Percentiles rank a stretch among this genome's conserved stretches.
These are phyloP conservation scores for Macrotus californicus DNA, from an alignment of 2,113 vertebrate genomes.

Conservation along the genomic window DNA sequence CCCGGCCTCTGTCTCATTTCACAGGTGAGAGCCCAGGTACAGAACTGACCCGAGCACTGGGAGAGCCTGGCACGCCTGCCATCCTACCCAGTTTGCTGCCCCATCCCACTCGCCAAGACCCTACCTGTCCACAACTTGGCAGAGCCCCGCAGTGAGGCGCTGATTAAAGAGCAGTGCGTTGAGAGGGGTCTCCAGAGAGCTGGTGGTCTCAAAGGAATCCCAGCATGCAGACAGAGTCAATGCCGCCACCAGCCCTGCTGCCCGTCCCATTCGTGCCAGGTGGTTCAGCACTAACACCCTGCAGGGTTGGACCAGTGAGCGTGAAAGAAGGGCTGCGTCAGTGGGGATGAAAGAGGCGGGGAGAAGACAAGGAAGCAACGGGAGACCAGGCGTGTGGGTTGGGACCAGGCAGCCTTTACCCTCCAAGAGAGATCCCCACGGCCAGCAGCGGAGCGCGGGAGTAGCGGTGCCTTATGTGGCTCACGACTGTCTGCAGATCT, in stretches of 20 bases:
- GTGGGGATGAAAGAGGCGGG: neutral
- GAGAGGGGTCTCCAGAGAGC: constrained; percentile 84
- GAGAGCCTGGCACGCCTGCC: neutral
- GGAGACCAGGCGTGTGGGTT: neutral
- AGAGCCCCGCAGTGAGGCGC: constrained; percentile 68
- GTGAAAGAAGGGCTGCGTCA: neutral
- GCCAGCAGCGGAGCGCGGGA: constrained; percentile 81
- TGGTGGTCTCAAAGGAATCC: constrained; percentile 79
- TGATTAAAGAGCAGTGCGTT: constrained; percentile 87
- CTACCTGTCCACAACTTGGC: constrained; percentile 47
- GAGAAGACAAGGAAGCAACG: neutral
- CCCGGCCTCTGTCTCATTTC: neutral
- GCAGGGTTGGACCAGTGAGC: neutral
- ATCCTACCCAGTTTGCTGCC: neutral
- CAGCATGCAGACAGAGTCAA: constrained; percentile 83
- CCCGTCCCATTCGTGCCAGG: constrained; percentile 74
- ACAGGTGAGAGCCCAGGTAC: neutral
- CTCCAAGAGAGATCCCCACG: constrained; percentile 87
- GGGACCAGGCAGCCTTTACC: constrained; percentile 77
- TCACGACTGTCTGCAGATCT: constrained; percentile 82
- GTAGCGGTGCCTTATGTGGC: constrained; percentile 77
- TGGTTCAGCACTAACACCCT: constrained; percentile 87
- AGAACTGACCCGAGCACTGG: neutral
- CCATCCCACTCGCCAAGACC: neutral
- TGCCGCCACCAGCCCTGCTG: constrained; percentile 79